Evolutionary conservation across 2,113 vertebrate species (phyloP), one percentile per base, ranked within the genome.

Genomic region (Neomonachus schauinslandi): DNA sequence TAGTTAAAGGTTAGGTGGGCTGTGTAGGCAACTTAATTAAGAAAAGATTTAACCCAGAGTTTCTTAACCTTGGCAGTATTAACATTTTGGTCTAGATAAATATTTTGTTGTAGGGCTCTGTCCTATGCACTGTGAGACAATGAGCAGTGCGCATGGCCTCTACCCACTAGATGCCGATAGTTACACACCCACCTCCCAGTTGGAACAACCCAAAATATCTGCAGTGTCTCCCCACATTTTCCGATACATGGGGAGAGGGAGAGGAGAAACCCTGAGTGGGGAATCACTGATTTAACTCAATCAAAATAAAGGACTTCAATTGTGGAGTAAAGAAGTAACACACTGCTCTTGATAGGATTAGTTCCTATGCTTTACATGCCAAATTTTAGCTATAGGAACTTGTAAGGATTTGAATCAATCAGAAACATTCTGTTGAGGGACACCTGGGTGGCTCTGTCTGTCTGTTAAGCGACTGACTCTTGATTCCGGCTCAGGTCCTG

Each of bases 161-260:
- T 59, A 11, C 5, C 9, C 26, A 39, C 15, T 22, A 5, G 9
- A 11, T 31, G 2, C 3, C 8, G 13, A 4, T 4, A 49, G 13
- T 19, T 46, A 57, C 1, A 55, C 1, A 36, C 7, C 11, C 16
- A 12, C 1, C 1, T 4, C 5, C 33, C 28, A 39, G 0, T 2
- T n/a, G 18, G 10, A 15, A 22, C 28, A 63, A 31, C 26, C 8
- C 14, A n/a, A 46, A 71, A 63, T 9, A 0, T 82, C 53, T 79
- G 74, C 31, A 71, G 42, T 49, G 26, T 49, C 7, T 49, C 26
- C 74, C 26, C 14, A 55, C 2, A 51, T 18, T 61, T 24, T 3
- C 8, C 26, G 4, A 21, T 79, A 33, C 36, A 46, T n/a, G 10
- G 2, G 12, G 14, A 3, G 7, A 0, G 4, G 26, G 3, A 9